These are phyloP conservation scores for Phrynocephalus versicolor DNA, from an alignment of 2,113 vertebrate species.

Conservation along the genomic window DNA sequence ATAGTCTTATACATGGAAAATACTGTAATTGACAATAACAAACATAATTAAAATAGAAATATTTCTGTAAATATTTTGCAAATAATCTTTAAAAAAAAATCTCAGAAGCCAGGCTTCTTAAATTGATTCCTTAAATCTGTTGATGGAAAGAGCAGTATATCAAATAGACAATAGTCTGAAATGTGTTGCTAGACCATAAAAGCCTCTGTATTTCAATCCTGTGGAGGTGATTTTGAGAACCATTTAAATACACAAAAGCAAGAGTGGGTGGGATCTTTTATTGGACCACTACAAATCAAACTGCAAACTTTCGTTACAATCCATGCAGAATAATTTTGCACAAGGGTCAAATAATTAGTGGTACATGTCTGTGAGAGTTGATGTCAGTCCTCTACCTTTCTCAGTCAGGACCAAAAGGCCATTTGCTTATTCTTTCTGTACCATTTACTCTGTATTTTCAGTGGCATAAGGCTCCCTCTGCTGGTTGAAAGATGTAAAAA, in stretches of 20 bases:
- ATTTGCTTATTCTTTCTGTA: neutral
- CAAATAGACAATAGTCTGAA: neutral
- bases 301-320: no score
- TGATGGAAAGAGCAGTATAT: neutral
- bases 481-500: neutral
- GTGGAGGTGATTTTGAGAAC: neutral
- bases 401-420: no score
- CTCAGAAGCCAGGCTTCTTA: neutral
- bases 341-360: no score
- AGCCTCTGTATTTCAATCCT: neutral
- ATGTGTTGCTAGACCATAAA: neutral
- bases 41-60: neutral
- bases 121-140: neutral
- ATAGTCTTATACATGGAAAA: no score
- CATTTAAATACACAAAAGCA: no score
- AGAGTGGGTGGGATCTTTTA: no score
- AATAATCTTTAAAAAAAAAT: neutral
- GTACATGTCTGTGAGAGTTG: no score
- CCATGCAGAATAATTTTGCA: no score
- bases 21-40: neutral
- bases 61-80: neutral
- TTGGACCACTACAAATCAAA: no score
- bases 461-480: slow-evolving; percentile 4
- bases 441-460: neutral
- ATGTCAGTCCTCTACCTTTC: no score